A percentile compares a stretch with the other conserved stretches of the same genome.
Evolutionary conservation across 2,888 invertebrate genomes (phyloP).

Genomic region (Himalopsyche kuldschensis): DNA sequence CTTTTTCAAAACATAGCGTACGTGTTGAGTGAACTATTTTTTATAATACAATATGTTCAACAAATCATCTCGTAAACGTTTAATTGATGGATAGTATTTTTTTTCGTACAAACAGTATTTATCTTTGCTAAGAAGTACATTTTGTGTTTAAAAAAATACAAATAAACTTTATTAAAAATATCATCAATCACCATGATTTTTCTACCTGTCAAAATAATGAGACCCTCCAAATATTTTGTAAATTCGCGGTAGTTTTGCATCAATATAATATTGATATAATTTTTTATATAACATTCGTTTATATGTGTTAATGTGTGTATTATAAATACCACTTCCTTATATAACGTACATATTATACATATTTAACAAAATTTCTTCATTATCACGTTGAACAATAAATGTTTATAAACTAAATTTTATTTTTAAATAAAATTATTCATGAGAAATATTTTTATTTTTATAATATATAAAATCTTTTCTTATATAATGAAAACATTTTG

Average conservation of each 20-base stretch:
- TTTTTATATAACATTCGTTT: too few species aligned
- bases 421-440: too few species aligned
- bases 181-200: neutral
- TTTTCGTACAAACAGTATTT: neutral
- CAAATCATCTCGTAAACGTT: neutral
- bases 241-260: neutral
- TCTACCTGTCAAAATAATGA: neutral
- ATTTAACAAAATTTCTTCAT: too few species aligned
- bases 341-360: too few species aligned
- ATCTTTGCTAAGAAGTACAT: too few species aligned
- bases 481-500: too few species aligned
- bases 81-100: neutral
- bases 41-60: neutral
- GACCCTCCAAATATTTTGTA: neutral
- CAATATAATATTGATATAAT: neutral
- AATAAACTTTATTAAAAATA: neutral
- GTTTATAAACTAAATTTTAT: too few species aligned
- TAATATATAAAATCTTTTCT: too few species aligned
- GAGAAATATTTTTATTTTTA: too few species aligned
- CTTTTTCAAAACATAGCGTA: neutral
- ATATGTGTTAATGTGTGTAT: neutral
- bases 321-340: neutral
- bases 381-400: too few species aligned
- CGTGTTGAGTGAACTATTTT: neutral
- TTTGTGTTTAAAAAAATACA: too few species aligned